Percentiles rank a stretch among this genome's conserved stretches.
These are phyloP conservation scores for Drosophila planitibia DNA, from an alignment of 2,888 invertebrate species.

Conservation along the genomic window DNA sequence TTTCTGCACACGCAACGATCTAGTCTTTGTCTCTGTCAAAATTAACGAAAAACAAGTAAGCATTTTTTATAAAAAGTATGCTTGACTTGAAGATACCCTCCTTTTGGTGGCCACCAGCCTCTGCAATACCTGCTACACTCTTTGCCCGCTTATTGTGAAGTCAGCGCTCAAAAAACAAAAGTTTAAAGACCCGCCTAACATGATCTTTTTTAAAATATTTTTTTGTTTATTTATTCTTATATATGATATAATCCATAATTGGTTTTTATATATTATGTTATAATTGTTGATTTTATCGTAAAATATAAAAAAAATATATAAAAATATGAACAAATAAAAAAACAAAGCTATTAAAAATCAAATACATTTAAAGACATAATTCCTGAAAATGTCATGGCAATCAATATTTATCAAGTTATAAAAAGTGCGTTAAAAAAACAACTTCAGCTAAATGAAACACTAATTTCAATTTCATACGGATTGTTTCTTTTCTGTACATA, in stretches of 20 bases:
- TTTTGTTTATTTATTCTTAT: neutral
- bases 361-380: neutral
- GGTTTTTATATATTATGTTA: neutral
- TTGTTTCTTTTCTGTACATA: neutral
- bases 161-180: neutral
- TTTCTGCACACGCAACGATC: conserved; percentile 21
- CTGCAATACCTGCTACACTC: neutral
- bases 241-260: neutral
- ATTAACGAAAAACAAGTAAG: neutral
- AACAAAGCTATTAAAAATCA: neutral
- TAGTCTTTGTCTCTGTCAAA: conserved; percentile 14
- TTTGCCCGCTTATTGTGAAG: neutral
- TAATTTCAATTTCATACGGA: neutral
- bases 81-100: neutral
- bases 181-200: neutral
- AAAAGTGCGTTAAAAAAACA: neutral
- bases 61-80: neutral
- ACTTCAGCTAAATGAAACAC: neutral
- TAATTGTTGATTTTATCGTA: neutral
- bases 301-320: neutral
- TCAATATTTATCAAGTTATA: neutral
- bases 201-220: neutral
- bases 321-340: neutral
- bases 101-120: neutral
- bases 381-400: neutral